Evolutionary conservation across 2,888 invertebrate genomes (phyloP).

Genomic region (Agriopis aurantiaria): DNA sequence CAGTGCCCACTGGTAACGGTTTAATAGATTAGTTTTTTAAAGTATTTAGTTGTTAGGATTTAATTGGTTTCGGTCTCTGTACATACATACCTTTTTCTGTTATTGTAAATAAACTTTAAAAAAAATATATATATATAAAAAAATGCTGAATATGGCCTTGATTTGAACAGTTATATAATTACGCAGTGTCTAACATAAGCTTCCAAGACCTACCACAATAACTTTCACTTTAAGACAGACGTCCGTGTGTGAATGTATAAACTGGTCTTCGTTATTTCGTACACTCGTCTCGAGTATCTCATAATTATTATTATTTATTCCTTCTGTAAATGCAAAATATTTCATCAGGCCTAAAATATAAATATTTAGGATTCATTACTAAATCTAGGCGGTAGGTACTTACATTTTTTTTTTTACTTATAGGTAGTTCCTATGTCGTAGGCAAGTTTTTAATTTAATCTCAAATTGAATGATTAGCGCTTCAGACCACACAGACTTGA

Average conservation of each 20-base stretch:
- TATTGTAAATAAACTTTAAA: too few species aligned
- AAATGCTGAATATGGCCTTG: not conserved
- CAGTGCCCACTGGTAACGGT: too few species aligned
- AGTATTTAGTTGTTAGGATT: too few species aligned
- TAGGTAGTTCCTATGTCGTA: not conserved
- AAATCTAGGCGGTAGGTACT: too few species aligned
- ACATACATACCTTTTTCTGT: too few species aligned
- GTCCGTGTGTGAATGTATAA: not conserved
- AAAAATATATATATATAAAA: too few species aligned
- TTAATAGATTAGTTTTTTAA: too few species aligned
- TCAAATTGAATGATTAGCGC: conserved; percentile 12
- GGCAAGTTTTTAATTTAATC: not conserved
- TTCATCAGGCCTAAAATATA: not conserved
- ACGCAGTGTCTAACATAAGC: not conserved
- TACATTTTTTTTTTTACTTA: too few species aligned
- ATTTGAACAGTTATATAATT: not conserved
- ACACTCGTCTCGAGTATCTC: not conserved
- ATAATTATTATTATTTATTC: not conserved
- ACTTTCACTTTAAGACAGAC: conserved; percentile 27
- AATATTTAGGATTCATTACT: not conserved
- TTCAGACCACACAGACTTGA: conserved; percentile 45
- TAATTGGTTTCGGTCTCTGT: too few species aligned
- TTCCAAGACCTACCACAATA: conserved; percentile 27
- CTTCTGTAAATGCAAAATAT: conserved; percentile 4
- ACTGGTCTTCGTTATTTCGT: conserved; percentile 1